These are phyloP conservation scores for Grallaria varia DNA, from an alignment of 2,113 vertebrate genomes.

Conservation along the genomic window DNA sequence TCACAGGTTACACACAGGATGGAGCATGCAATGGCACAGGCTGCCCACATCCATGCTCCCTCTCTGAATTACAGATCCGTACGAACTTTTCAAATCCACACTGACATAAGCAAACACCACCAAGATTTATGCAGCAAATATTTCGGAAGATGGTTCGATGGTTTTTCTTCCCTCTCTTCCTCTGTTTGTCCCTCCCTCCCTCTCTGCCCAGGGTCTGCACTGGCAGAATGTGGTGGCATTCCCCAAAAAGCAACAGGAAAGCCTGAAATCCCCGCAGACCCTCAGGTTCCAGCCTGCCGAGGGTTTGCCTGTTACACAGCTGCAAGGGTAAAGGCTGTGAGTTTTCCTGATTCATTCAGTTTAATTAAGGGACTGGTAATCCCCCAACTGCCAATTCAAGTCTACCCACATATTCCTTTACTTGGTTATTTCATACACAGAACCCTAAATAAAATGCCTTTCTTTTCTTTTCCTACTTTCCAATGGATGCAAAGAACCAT, in stretches of 20 bases:
- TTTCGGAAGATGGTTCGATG: background rate
- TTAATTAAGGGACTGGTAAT: background rate
- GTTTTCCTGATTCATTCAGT: background rate
- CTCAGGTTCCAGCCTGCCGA: rapidly evolving
- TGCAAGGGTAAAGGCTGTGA: background rate
- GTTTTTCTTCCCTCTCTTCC: background rate
- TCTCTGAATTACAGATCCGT: background rate
- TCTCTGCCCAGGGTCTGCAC: background rate
- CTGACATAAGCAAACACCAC: background rate
- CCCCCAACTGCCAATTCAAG: background rate
- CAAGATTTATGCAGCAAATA: background rate
- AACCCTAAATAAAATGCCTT: slow-evolving; percentile 1
- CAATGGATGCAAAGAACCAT: slow-evolving; percentile 7
- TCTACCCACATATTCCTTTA: background rate
- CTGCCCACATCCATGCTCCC: background rate
- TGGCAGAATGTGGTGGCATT: background rate
- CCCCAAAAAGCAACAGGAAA: background rate
- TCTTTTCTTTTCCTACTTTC: background rate
- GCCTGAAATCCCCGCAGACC: background rate
- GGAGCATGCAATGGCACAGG: background rate
- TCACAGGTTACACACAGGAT: rapidly evolving
- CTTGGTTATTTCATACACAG: background rate
- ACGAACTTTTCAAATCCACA: background rate
- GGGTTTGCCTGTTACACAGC: background rate
- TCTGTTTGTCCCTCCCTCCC: background rate